A percentile compares a stretch with the other conserved stretches of the same genome.
phyloP scores from a whole-genome alignment of 1,140 invertebrate genomes.

The Steinernema feltiae region DNA sequence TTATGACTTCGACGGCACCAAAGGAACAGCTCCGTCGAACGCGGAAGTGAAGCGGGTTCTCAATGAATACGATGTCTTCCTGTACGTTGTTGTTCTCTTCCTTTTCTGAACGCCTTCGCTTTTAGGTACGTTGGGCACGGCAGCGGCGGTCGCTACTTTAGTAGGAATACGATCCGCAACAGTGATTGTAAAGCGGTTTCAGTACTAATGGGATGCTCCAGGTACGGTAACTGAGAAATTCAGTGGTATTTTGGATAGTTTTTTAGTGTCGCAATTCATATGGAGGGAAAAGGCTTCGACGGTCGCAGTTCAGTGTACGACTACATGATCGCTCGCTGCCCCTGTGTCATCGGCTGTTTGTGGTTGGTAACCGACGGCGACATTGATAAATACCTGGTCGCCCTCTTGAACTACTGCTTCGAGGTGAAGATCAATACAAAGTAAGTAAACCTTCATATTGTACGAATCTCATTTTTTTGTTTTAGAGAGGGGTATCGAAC shows the following conservation, averaged over 20 bases:
- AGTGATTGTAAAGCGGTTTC: constrained; percentile 45
- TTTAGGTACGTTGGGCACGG: constrained; percentile 51
- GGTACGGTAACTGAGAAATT: constrained; percentile 29
- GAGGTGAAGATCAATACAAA: constrained; percentile 16
- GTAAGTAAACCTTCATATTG: not conserved
- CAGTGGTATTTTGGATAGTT: constrained; percentile 2
- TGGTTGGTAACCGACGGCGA: constrained; percentile 55
- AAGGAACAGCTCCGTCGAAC: constrained; percentile 33
- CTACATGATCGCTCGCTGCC: constrained; percentile 44
- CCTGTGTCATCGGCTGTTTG: constrained; percentile 49
- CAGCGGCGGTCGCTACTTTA: constrained; percentile 41
- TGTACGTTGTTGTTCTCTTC: constrained; percentile 43
- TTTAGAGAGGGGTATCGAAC: constrained; percentile 28
- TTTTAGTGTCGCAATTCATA: constrained; percentile 45
- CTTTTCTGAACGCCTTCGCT: constrained; percentile 4
- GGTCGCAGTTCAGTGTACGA: constrained; percentile 44
- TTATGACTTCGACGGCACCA: constrained; percentile 40
- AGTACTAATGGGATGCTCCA: constrained; percentile 51
- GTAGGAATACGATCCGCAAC: constrained; percentile 26
- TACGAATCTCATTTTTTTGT: not conserved
- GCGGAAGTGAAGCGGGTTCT: constrained; percentile 34
- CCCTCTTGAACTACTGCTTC: constrained; percentile 19
- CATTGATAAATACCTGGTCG: constrained; percentile 43
- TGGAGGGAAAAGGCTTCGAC: constrained; percentile 43
- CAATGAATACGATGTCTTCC: constrained; percentile 39